A percentile compares a stretch with the other conserved stretches of the same genome.
phyloP scores from a whole-genome alignment of 2,888 invertebrate species.

The Onchidella celtica region DNA sequence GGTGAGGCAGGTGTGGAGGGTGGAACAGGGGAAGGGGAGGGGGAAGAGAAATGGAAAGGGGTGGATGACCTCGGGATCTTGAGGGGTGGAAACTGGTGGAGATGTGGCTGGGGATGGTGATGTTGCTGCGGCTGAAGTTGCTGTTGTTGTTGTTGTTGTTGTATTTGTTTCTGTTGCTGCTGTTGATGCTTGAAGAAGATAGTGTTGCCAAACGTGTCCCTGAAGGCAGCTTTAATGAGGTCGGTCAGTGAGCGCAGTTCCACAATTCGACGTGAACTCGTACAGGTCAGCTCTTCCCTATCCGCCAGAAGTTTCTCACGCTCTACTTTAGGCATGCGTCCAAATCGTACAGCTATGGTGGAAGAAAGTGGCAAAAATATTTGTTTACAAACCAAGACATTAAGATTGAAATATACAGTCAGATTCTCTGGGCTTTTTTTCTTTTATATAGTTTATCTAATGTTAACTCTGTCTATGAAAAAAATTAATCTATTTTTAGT shows the following conservation, averaged over 20 bases:
- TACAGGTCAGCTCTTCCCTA: conserved; percentile 67
- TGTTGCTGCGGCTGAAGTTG: conserved; percentile 13
- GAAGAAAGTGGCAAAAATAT: too few species aligned
- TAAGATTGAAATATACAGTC: too few species aligned
- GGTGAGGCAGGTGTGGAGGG: conserved; percentile 20
- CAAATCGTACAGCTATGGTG: conserved; percentile 74
- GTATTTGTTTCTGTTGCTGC: conserved; percentile 21
- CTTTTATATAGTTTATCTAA: too few species aligned
- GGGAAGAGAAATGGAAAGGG: not conserved
- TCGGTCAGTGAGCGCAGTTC: conserved; percentile 72
- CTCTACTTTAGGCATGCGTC: conserved; percentile 74
- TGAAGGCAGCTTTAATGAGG: conserved; percentile 69
- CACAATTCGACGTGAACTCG: conserved; percentile 63
- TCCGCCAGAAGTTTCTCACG: conserved; percentile 74
- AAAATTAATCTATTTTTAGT: too few species aligned
- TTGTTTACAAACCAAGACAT: too few species aligned
- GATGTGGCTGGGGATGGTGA: not conserved
- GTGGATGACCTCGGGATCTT: conserved; percentile 18
- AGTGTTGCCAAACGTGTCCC: conserved; percentile 55
- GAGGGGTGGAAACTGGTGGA: not conserved
- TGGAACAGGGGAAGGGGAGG: conserved; percentile 6
- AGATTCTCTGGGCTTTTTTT: too few species aligned
- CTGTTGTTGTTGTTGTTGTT: not conserved
- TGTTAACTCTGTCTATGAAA: too few species aligned
- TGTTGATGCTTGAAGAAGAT: conserved; percentile 54